Evolutionary conservation across 92 coral and sea anemone genomes (phyloP), one percentile per base, ranked within the genome.

Genomic region (Phenganax subtilis): DNA sequence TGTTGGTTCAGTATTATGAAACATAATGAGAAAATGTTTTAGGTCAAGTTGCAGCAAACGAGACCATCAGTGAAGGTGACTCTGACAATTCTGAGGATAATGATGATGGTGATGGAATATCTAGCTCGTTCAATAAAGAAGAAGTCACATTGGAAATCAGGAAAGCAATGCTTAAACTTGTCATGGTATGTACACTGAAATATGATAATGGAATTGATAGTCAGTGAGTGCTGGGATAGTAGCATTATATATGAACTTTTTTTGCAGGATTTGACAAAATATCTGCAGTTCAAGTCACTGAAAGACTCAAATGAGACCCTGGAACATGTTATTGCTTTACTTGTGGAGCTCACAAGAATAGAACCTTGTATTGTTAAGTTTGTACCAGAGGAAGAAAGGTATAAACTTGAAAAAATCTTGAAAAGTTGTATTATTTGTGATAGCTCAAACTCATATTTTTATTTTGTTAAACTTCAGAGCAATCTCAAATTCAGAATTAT

Each of bases 261-360:
- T 52, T 72, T 72, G 10, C 80, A 94, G 98, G 98, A 92, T 85
- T 71, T 88, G 17, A 90, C 87, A 16, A 69, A 85, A 79, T 85
- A 92, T 78, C 69, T 94, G 51, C 85, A 85, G 72, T 76, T 87
- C 17, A 85, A 86, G 53, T 93, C 98, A 15, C 80, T 94, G 61
- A 89, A 90, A 85, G 97, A 90, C 61, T 88, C 98, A 8, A 91
- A 92, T 1, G 92, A 94, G 59, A 86, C 88, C 6, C 61, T 87
- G 54, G 90, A 90, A 56, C 97, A 94, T 67, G 81, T 92, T 11
- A 86, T 94, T 63, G 92, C 90, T 79, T 59, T 91, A 61, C 84
- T 91, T 55, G 89, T 82, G 65, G 97, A 94, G 12, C 84, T 91
- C 64, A 92, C 92, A 14, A 85, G 97, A 79, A 87, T 89, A 57